Evolutionary conservation across 2,113 vertebrate genomes (phyloP).

Genomic region (Galemys pyrenaicus): DNA sequence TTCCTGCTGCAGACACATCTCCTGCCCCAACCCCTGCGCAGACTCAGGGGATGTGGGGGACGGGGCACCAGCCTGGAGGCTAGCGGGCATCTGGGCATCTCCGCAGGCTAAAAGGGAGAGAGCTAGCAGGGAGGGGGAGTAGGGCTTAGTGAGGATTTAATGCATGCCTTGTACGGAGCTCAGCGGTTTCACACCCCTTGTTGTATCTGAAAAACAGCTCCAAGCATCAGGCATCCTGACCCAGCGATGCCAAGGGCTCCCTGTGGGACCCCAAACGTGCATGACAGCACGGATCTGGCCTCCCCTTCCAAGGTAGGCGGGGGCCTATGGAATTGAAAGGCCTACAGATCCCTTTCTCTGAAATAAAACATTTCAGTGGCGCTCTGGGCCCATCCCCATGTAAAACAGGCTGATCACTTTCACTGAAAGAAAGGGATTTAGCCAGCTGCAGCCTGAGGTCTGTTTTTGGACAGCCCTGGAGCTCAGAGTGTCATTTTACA

Average conservation of each 20-base stretch:
- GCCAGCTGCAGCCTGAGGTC: neutral
- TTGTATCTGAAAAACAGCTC: neutral
- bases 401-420: neutral
- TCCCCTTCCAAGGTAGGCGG: neutral
- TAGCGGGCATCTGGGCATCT: too few relatives aligned
- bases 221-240: neutral
- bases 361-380: neutral
- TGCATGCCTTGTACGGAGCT: rapidly evolving
- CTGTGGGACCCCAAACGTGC: rapidly evolving
- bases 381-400: neutral
- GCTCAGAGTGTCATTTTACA: neutral
- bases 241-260: neutral
- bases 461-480: neutral
- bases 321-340: neutral
- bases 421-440: neutral
- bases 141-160: neutral
- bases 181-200: neutral
- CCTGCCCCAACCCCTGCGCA: neutral
- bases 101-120: neutral
- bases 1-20: rapidly evolving
- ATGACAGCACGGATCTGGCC: rapidly evolving
- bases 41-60: neutral
- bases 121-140: rapidly evolving
- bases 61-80: too few relatives aligned
- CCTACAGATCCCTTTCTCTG: neutral